These are phyloP conservation scores for Chaetodon trifascialis DNA, from an alignment of 2,113 vertebrate genomes.

Conservation along the genomic window DNA sequence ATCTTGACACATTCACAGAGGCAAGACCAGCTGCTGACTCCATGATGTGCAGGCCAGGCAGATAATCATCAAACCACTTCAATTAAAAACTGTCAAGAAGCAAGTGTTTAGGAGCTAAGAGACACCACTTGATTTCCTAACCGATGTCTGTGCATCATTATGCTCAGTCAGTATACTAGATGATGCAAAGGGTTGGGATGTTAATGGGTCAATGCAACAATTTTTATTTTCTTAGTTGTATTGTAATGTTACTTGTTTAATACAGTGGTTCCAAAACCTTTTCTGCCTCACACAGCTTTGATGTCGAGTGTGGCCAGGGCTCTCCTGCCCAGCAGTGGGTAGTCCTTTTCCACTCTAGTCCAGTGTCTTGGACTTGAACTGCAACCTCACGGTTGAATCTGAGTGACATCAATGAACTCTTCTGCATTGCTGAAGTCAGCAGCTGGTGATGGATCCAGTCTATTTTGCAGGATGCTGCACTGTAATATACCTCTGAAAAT, in stretches of 20 bases:
- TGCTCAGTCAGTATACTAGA: not conserved
- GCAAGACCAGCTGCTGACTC: slow-evolving; percentile 18
- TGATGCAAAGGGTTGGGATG: not conserved
- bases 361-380: too few relatives aligned
- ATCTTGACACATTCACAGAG: slow-evolving; percentile 57
- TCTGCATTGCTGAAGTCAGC: too few relatives aligned
- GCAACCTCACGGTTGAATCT: too few relatives aligned
- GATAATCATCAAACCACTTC: slow-evolving; percentile 44
- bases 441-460: too few relatives aligned
- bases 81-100: slow-evolving; percentile 49
- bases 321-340: too few relatives aligned
- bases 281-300: too few relatives aligned
- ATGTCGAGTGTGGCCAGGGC: too few relatives aligned
- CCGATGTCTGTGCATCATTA: slow-evolving; percentile 5
- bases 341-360: too few relatives aligned
- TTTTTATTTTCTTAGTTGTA: not conserved
- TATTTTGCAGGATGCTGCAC: too few relatives aligned
- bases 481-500: too few relatives aligned
- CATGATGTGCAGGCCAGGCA: slow-evolving; percentile 19
- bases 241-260: not conserved
- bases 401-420: too few relatives aligned
- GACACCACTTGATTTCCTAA: slow-evolving; percentile 18
- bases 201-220: not conserved
- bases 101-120: slow-evolving; percentile 29
- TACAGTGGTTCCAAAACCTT: too few relatives aligned